Conservation (phyloP, 2,888 invertebrate genomes). For the Sinodicranocentrus sp. region DNA sequence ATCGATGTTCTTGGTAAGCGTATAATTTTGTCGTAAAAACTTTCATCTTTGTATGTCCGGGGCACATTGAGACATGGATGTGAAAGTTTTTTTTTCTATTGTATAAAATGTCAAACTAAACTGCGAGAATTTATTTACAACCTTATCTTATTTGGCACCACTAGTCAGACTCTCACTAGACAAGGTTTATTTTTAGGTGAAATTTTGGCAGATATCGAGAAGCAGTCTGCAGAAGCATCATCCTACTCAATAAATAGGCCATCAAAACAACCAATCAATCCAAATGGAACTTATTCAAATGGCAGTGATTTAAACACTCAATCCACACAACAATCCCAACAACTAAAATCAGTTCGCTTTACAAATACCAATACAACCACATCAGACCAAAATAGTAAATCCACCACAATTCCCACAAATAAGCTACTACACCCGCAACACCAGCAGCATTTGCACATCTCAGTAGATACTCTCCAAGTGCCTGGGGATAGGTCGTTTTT, state of each 20-base stretch:
- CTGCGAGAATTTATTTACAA: background rate
- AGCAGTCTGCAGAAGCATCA: constrained; percentile 51
- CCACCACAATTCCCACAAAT: background rate
- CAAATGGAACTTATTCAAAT: constrained; percentile 25
- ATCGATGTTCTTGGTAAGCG: constrained; percentile 65
- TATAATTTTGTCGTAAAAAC: background rate
- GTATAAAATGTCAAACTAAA: background rate
- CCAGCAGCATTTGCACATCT: constrained; percentile 46
- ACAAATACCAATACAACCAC: constrained; percentile 23
- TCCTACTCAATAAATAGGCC: constrained; percentile 36
- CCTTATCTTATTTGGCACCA: constrained; percentile 15
- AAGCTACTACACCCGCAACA: constrained; percentile 18
- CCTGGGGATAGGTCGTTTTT: constrained; percentile 56
- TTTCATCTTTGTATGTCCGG: background rate
- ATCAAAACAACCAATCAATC: constrained; percentile 59
- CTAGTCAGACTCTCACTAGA: background rate
- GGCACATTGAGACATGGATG: background rate
- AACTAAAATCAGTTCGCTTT: constrained; percentile 51
- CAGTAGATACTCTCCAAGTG: constrained; percentile 45
- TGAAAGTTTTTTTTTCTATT: background rate
- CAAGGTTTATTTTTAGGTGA: constrained; percentile 53
- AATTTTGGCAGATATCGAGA: constrained; percentile 55
- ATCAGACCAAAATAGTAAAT: background rate
- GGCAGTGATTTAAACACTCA: constrained; percentile 15
- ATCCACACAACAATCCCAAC: constrained; percentile 23